Conservation (phyloP, 1,140 invertebrate species). For the Drosophila fuyamai region DNA sequence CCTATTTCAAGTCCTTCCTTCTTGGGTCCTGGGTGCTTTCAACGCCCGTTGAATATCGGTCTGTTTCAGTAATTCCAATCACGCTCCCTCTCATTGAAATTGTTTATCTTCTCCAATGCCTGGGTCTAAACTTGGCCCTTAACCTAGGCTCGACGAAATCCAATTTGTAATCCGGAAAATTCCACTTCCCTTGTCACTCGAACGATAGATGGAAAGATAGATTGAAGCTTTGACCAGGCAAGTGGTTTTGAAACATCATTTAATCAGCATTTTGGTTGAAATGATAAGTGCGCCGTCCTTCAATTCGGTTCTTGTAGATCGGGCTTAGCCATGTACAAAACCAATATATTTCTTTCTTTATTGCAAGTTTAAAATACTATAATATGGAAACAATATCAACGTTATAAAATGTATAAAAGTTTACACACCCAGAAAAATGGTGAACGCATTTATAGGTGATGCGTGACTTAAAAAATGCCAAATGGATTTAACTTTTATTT, state of each 20-base stretch:
- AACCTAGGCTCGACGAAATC: conserved; percentile 17
- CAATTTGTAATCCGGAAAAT: conserved; percentile 48
- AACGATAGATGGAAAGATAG: background rate
- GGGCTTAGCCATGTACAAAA: no score
- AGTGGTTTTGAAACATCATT: background rate
- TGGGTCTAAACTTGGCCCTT: background rate
- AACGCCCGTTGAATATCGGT: conserved; percentile 12
- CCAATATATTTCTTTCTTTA: no score
- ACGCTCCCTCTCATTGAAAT: conserved; percentile 31
- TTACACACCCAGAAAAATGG: no score
- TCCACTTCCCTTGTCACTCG: background rate
- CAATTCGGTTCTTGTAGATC: no score
- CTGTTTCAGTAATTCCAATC: conserved; percentile 60
- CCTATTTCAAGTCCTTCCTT: background rate
- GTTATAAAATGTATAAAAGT: no score
- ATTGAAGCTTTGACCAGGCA: background rate
- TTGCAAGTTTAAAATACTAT: no score
- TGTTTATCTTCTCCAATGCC: background rate
- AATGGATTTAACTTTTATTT: no score
- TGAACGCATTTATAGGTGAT: no score
- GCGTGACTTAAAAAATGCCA: no score
- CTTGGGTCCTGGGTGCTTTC: background rate
- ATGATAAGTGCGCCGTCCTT: background rate
- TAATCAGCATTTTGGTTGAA: background rate
- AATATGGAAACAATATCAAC: no score